phyloP scores from a whole-genome alignment of 2,888 invertebrate species.

The Platypus cylindrus region DNA sequence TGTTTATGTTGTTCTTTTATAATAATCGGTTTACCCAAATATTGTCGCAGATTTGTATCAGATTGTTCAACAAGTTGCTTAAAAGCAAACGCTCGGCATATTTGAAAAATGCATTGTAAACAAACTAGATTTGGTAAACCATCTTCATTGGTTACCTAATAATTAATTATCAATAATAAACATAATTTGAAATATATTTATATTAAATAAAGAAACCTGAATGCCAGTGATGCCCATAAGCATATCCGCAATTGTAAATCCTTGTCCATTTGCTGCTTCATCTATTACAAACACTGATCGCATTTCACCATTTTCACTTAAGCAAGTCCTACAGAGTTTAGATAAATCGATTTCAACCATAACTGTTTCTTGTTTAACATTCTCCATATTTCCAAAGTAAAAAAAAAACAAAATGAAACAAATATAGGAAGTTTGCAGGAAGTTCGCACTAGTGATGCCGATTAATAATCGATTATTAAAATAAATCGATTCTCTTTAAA shows the following conservation, averaged over 20 bases:
- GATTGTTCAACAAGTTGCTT: slow-evolving; percentile 38
- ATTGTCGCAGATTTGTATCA: slow-evolving; percentile 34
- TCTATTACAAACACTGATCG: slow-evolving; percentile 35
- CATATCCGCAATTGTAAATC: slow-evolving; percentile 36
- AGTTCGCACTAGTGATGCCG: too few species aligned
- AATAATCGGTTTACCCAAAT: slow-evolving; percentile 32
- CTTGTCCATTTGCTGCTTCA: slow-evolving; percentile 31
- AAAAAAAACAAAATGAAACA: too few species aligned
- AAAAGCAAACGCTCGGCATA: slow-evolving; percentile 36
- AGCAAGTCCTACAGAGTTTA: slow-evolving; percentile 38
- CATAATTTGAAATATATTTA: not conserved
- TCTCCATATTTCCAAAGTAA: slow-evolving; percentile 24
- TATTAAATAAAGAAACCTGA: slow-evolving; percentile 30
- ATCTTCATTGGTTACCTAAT: slow-evolving; percentile 34
- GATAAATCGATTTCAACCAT: slow-evolving; percentile 31
- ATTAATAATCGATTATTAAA: too few species aligned
- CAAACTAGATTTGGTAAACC: slow-evolving; percentile 37
- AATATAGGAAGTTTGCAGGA: too few species aligned
- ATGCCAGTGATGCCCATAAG: slow-evolving; percentile 34
- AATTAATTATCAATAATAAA: too few species aligned
- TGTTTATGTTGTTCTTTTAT: slow-evolving; percentile 11
- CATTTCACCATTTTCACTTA: slow-evolving; percentile 37
- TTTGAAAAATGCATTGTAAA: slow-evolving; percentile 37
- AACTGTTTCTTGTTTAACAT: slow-evolving; percentile 28
- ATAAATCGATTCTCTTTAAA: too few species aligned